A percentile compares a stretch with the other conserved stretches of the same genome.
Evolutionary conservation across 2,888 invertebrate genomes (phyloP).

Genomic region (Lordiphosa fenestrarum): DNA sequence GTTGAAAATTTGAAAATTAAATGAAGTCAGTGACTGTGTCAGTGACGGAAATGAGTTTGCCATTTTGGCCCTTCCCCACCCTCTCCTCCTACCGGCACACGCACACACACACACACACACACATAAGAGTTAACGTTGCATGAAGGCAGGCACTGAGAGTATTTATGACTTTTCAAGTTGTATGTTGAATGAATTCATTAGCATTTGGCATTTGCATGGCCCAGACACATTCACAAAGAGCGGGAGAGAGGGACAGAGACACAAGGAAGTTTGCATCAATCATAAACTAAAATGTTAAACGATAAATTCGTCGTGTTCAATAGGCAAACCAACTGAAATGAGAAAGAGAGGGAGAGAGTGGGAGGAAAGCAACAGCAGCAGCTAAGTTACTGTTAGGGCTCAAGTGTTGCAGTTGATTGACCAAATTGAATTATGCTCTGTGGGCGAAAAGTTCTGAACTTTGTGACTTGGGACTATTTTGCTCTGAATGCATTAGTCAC

Average conservation of each 20-base stretch:
- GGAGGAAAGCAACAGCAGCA: slow-evolving; percentile 16
- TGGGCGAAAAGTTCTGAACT: slow-evolving; percentile 18
- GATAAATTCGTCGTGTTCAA: slow-evolving; percentile 57
- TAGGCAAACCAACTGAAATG: slow-evolving; percentile 34
- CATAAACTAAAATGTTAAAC: slow-evolving; percentile 57
- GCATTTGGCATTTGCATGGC: slow-evolving; percentile 53
- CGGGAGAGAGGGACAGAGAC: background rate
- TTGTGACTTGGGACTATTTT: slow-evolving; percentile 4
- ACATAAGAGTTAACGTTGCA: slow-evolving; percentile 58
- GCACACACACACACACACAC: slow-evolving; percentile 20
- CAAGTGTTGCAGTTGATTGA: slow-evolving; percentile 57
- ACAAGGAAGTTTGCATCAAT: slow-evolving; percentile 41
- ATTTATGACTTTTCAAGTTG: slow-evolving; percentile 63
- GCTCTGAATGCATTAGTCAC: slow-evolving; percentile 27
- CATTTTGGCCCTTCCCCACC: slow-evolving; percentile 10
- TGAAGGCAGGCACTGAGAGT: slow-evolving; percentile 53
- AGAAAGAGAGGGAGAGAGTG: slow-evolving; percentile 1
- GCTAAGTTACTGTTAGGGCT: slow-evolving; percentile 16
- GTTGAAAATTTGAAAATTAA: slow-evolving; percentile 66
- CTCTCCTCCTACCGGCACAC: background rate
- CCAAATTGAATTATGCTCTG: slow-evolving; percentile 56
- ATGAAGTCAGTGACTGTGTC: slow-evolving; percentile 66
- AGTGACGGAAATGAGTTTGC: slow-evolving; percentile 63
- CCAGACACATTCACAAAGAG: slow-evolving; percentile 9
- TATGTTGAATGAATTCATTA: slow-evolving; percentile 55